Conservation (phyloP, 2,113 vertebrate species). For the Carassius gibelio region DNA sequence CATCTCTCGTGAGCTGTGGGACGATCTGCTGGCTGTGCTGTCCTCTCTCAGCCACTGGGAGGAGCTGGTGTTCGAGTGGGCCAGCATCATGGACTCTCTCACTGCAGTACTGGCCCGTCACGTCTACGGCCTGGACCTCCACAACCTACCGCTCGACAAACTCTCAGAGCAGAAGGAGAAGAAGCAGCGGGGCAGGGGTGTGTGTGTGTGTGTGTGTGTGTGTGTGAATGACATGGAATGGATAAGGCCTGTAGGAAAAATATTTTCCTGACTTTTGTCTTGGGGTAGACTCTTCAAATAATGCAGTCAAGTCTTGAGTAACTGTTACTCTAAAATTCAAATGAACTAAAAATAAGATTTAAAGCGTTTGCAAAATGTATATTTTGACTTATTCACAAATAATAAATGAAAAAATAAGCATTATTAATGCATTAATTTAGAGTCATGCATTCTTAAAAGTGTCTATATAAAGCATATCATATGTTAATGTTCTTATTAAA, state of each 20-base stretch:
- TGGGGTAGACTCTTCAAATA: no score
- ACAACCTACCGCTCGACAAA: constrained; percentile 92
- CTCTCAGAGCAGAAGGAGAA: constrained; percentile 98
- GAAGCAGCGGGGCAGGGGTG: constrained; percentile 94
- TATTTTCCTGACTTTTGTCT: no score
- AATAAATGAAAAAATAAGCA: neutral
- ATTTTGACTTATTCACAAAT: neutral
- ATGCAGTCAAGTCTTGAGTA: neutral
- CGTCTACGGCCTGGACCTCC: constrained; percentile 94
- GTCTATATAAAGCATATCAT: neutral
- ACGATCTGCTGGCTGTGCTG: constrained; percentile 89
- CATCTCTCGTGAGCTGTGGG: constrained; percentile 97
- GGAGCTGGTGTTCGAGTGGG: constrained; percentile 93
- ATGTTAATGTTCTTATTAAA: neutral
- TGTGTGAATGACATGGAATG: neutral
- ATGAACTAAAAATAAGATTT: neutral
- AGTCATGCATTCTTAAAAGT: neutral
- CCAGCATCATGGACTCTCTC: constrained; percentile 97
- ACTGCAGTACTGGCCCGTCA: constrained; percentile 90
- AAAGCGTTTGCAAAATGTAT: neutral
- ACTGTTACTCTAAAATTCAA: neutral
- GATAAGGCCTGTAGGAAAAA: neutral
- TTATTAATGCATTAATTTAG: neutral
- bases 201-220: constrained; percentile 36
- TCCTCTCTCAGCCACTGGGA: constrained; percentile 94